A percentile compares a stretch with the other conserved stretches of the same genome.
Evolutionary conservation across 2,113 vertebrate genomes (phyloP).

Genomic region (Sapajus apella): DNA sequence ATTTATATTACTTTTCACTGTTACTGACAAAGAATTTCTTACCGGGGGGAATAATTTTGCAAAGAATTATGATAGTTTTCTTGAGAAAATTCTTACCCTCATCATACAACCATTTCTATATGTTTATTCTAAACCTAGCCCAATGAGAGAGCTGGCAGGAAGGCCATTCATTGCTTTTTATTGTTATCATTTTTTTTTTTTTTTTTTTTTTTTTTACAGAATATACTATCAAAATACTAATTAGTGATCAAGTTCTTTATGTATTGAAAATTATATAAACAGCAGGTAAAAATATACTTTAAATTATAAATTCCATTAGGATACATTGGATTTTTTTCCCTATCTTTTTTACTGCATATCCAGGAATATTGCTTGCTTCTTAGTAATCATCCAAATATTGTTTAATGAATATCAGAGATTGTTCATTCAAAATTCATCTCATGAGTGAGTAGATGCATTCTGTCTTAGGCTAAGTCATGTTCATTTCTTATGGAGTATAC

Average conservation of each 20-base stretch:
- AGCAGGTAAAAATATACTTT: neutral
- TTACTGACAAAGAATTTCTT: constrained; percentile 7
- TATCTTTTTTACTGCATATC: neutral
- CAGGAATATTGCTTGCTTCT: neutral
- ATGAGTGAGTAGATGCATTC: neutral
- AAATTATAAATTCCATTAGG: neutral
- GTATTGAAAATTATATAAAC: constrained; percentile 12
- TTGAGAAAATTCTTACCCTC: constrained; percentile 7
- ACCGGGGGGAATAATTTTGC: neutral
- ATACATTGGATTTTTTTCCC: too few species aligned
- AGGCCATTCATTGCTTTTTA: neutral
- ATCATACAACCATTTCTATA: neutral
- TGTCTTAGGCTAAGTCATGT: neutral
- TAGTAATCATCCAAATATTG: neutral
- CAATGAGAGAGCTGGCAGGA: neutral
- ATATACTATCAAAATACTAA: neutral
- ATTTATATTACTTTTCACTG: neutral
- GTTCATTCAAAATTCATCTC: neutral
- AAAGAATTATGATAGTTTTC: neutral
- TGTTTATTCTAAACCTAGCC: neutral
- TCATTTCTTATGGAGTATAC: neutral
- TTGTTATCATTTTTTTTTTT: neutral
- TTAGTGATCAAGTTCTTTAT: neutral
- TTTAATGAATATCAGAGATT: neutral
- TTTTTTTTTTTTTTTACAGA: neutral